Conservation (phyloP, 2,797 vertebrate genomes). For the Oreochromis mossambicus region DNA sequence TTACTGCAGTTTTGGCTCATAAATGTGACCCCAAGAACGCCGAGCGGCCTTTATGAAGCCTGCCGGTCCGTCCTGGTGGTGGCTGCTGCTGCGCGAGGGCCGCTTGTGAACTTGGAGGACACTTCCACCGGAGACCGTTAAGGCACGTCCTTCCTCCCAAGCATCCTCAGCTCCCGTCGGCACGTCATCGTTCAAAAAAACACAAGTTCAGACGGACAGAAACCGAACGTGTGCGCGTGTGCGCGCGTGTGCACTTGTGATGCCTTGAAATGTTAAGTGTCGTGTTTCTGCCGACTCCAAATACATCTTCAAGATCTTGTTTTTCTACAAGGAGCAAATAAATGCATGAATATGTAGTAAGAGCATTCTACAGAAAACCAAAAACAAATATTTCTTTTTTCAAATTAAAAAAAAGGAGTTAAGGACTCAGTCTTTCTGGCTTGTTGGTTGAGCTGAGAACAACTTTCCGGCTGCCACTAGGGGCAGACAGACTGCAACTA, state of each 20-base stretch:
- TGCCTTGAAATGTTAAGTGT: constrained; percentile 39
- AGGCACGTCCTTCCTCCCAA: constrained; percentile 71
- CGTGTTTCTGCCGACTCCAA: constrained; percentile 35
- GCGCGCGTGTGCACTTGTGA: not conserved
- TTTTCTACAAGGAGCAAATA: constrained; percentile 48
- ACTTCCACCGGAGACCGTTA: constrained; percentile 71
- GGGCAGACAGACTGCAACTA: constrained; percentile 46
- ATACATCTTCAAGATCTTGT: constrained; percentile 37
- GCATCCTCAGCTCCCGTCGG: constrained; percentile 47
- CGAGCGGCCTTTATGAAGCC: constrained; percentile 14
- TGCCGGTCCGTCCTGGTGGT: constrained; percentile 26
- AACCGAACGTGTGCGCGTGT: not conserved
- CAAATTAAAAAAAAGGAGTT: constrained; percentile 15
- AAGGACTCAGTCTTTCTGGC: constrained; percentile 62
- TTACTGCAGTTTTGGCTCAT: constrained; percentile 57
- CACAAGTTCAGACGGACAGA: constrained; percentile 55
- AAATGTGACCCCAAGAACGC: constrained; percentile 18
- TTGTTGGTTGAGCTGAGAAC: constrained; percentile 48
- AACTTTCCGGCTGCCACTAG: constrained; percentile 44
- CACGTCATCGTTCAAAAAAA: constrained; percentile 59
- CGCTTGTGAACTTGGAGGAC: constrained; percentile 45
- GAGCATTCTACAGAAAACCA: constrained; percentile 47
- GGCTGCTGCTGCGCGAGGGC: not conserved
- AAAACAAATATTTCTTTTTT: not conserved
- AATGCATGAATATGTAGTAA: constrained; percentile 47